Conservation (phyloP, 2,113 vertebrate species). For the Scophthalmus maximus region DNA sequence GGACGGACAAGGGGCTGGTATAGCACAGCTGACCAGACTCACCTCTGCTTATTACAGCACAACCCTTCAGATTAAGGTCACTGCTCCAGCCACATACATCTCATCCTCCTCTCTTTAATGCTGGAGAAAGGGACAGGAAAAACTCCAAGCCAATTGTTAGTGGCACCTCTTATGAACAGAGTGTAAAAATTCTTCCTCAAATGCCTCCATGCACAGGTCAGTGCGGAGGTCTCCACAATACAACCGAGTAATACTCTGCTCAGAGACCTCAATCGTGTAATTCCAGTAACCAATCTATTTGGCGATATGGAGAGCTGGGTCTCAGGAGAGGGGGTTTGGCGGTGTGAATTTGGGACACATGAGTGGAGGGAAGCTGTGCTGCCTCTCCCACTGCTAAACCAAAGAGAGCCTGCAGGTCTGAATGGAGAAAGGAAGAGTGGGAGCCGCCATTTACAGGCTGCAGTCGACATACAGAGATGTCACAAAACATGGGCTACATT, state of each 20-base stretch:
- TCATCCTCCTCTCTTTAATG: slow-evolving; percentile 62
- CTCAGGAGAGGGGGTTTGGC: slow-evolving; percentile 52
- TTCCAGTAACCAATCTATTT: slow-evolving; percentile 77
- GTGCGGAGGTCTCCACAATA: slow-evolving; percentile 69
- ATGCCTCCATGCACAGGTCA: slow-evolving; percentile 80
- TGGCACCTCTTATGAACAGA: slow-evolving; percentile 74
- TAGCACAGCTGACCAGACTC: slow-evolving; percentile 78
- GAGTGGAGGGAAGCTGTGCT: slow-evolving; percentile 17
- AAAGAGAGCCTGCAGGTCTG: slow-evolving; percentile 39
- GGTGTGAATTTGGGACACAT: slow-evolving; percentile 41
- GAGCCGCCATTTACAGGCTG: slow-evolving; percentile 31
- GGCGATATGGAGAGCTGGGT: slow-evolving; percentile 66
- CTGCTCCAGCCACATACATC: slow-evolving; percentile 57
- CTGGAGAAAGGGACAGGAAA: slow-evolving; percentile 38
- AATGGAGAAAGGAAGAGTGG: slow-evolving; percentile 26
- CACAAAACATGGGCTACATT: no score
- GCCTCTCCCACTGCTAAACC: slow-evolving; percentile 16
- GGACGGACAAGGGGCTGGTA: slow-evolving; percentile 55
- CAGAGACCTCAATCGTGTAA: slow-evolving; percentile 73
- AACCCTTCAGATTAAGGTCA: slow-evolving; percentile 82
- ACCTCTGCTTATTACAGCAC: slow-evolving; percentile 70
- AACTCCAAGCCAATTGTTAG: slow-evolving; percentile 62
- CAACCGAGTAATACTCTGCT: slow-evolving; percentile 49
- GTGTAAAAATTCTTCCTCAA: slow-evolving; percentile 66
- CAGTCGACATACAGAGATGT: not conserved